Base-by-base conservation (phyloP, 2,888 invertebrate genomes). In the Agrotis puta region DNA sequence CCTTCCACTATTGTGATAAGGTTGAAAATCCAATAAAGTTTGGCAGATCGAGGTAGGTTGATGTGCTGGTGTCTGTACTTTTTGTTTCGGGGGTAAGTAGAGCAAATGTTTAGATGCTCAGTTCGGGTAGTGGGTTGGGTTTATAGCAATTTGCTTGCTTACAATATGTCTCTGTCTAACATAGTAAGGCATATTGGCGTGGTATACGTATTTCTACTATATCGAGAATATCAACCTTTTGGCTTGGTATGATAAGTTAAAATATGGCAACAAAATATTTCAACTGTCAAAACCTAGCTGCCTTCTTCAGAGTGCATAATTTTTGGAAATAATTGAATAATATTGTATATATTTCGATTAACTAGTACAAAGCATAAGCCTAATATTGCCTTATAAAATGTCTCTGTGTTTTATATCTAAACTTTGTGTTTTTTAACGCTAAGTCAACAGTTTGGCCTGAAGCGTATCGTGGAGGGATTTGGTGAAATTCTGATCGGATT, bases 261-360 rank as follows among this genome's bases (percentile, higher is more conserved):
- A 56, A 6, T 24, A 57, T 82, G 73, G 84, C 81, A 87, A 84
- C 84, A 79, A 68, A 62, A 43, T 20, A 48, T 24, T 14, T 43
- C 2, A 72, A 82, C 79, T 79, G 85, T 86, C 84, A 87, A 79
- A 74, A 74, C 54, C 50, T 84, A 79, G 79, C 75, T 81, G 79
- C 80, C 76, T 77, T 77, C 64, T 39, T 33, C 33, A 33, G 70
- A 82, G 74, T 82, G 82, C 76, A 74, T 77, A 79, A 76, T 70
- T 85, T 83, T 81, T 72, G 79, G 81, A 74, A 85, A 74, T 84
- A 84, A 66, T 81, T 65, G 61, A 67, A 74, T 58, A 79, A 57
- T 75, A 69, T 74, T 67, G 57, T 63, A 39, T 69, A 75, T 51
- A 70, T 74, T 58, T 53, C 50, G 59, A 56, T 68, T 78, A 68